A percentile compares a stretch with the other conserved stretches of the same genome.
Evolutionary conservation across 1,140 invertebrate species (phyloP).

Genomic region (Frieseomelitta varia): DNA sequence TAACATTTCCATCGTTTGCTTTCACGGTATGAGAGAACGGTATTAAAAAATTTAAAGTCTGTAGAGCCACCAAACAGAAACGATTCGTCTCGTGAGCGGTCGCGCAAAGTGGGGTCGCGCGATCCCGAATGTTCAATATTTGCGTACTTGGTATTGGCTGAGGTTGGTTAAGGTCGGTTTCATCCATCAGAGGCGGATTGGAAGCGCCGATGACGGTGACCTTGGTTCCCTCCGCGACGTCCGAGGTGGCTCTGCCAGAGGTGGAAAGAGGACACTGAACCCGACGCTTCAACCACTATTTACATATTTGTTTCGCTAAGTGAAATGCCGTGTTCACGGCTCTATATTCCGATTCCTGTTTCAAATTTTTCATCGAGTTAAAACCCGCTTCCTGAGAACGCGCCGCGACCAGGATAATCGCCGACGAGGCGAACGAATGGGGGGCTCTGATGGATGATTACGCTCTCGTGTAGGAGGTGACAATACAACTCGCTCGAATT

Average conservation of each 20-base stretch:
- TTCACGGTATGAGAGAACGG: no score
- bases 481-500: background rate
- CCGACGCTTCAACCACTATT: conserved; percentile 58
- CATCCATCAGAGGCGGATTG: conserved; percentile 47
- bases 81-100: conserved; percentile 25
- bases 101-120: conserved; percentile 11
- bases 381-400: conserved; percentile 11
- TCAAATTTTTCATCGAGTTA: conserved; percentile 31
- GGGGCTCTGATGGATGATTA: background rate
- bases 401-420: background rate
- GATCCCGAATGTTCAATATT: conserved; percentile 60
- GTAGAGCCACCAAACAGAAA: background rate
- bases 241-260: conserved; percentile 24
- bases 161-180: conserved; percentile 30
- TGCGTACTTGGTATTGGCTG: conserved; percentile 48
- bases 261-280: conserved; percentile 54
- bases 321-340: conserved; percentile 67
- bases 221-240: conserved; percentile 60
- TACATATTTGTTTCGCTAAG: conserved; percentile 74
- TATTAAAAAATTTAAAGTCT: background rate
- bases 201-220: conserved; percentile 40
- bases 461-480: background rate
- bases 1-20: no score
- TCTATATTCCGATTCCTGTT: conserved; percentile 54
- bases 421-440: background rate